phyloP scores from a whole-genome alignment of 2,888 invertebrate species.

The Rotaria magnacalcarata region DNA sequence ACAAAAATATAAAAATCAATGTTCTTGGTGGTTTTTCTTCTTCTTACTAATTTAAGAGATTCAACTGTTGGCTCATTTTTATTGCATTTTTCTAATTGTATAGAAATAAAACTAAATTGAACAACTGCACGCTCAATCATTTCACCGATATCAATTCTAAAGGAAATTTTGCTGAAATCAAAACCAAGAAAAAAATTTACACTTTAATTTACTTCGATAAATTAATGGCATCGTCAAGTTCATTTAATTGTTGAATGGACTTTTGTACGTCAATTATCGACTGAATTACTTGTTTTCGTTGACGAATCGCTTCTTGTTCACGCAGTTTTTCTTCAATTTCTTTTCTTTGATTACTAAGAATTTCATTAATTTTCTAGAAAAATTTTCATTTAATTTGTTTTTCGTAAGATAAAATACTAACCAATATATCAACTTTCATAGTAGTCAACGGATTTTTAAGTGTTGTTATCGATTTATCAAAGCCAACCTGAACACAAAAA shows the following conservation, averaged over 20 bases:
- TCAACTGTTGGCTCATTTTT: not conserved
- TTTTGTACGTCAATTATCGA: constrained; percentile 40
- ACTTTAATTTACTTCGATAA: not conserved
- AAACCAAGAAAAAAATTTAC: too few species aligned
- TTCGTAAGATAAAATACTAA: constrained; percentile 56
- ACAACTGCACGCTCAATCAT: constrained; percentile 15
- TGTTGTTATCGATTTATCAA: constrained; percentile 78
- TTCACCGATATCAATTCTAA: not conserved
- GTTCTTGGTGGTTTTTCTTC: not conserved
- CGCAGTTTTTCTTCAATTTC: constrained; percentile 37
- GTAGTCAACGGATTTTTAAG: constrained; percentile 75
- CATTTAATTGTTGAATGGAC: constrained; percentile 38
- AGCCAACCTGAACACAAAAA: constrained; percentile 64
- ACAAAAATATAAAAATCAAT: not conserved
- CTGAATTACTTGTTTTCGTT: constrained; percentile 39
- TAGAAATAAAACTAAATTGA: constrained; percentile 1
- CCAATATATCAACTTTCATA: constrained; percentile 76
- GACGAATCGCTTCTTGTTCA: constrained; percentile 39
- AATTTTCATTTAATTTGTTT: too few species aligned
- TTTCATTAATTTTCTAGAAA: constrained; percentile 50
- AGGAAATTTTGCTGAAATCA: not conserved
- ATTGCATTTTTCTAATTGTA: not conserved
- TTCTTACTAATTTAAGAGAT: not conserved
- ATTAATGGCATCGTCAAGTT: constrained; percentile 40
- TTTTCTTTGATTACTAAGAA: constrained; percentile 33